These are phyloP conservation scores for Machimus atricapillus DNA, from an alignment of 2,888 invertebrate species.

Conservation along the genomic window DNA sequence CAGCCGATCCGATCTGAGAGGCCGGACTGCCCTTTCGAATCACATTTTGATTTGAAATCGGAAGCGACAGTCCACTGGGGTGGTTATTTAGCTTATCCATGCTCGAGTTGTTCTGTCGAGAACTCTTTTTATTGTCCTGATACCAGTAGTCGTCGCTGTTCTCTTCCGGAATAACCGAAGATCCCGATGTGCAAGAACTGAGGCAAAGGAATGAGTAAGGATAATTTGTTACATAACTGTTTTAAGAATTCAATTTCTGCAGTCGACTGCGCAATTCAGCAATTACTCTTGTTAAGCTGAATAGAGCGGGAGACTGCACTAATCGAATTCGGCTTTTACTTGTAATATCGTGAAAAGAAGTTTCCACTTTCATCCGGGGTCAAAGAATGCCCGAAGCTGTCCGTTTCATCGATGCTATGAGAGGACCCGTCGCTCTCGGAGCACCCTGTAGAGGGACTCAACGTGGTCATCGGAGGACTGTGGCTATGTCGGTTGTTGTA, in stretches of 20 bases:
- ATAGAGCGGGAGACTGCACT: too few species aligned
- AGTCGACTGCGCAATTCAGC: neutral
- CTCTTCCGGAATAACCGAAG: slow-evolving; percentile 69
- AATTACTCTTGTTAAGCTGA: neutral
- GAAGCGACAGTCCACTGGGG: slow-evolving; percentile 33
- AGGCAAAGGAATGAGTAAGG: neutral
- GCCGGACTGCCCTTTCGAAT: slow-evolving; percentile 48
- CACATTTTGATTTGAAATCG: slow-evolving; percentile 39
- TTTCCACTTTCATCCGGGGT: slow-evolving; percentile 67
- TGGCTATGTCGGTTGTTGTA: slow-evolving; percentile 60
- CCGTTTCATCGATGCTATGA: slow-evolving; percentile 70
- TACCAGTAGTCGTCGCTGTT: slow-evolving; percentile 64
- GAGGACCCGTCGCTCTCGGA: slow-evolving; percentile 75
- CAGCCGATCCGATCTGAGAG: slow-evolving; percentile 45
- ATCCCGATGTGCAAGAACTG: slow-evolving; percentile 53
- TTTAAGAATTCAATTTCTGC: neutral
- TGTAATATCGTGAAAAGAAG: slow-evolving; percentile 54
- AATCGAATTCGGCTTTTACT: slow-evolving; percentile 50
- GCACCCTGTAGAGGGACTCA: slow-evolving; percentile 70
- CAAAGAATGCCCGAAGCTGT: slow-evolving; percentile 66
- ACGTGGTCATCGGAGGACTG: slow-evolving; percentile 63
- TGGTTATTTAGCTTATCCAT: slow-evolving; percentile 48
- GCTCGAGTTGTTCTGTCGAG: slow-evolving; percentile 23
- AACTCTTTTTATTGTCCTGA: slow-evolving; percentile 48
- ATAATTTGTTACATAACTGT: neutral